phyloP scores from a whole-genome alignment of 2,113 vertebrate species.

The Recurvirostra avosetta region DNA sequence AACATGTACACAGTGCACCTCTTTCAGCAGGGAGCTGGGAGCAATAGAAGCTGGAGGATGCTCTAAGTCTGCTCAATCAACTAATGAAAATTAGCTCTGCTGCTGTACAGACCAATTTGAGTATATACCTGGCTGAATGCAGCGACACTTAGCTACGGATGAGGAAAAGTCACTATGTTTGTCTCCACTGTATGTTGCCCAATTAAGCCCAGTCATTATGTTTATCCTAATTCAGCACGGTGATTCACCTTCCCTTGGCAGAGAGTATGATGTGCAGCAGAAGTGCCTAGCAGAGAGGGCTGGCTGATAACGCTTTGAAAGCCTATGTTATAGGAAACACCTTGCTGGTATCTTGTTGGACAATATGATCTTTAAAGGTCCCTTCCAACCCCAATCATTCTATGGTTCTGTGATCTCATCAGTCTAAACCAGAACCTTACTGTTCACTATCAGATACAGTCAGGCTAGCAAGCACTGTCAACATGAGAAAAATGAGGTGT shows the following conservation, averaged over 20 bases:
- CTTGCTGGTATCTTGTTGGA: neutral
- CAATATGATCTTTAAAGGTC: rapidly evolving
- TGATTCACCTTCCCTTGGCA: neutral
- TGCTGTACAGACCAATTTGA: neutral
- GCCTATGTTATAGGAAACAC: neutral
- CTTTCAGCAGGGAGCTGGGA: neutral
- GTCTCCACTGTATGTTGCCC: neutral
- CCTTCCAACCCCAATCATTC: neutral
- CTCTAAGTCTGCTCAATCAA: neutral
- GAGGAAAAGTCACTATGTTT: neutral
- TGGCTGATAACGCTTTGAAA: neutral
- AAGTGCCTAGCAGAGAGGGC: neutral
- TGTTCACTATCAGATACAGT: neutral
- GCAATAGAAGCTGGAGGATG: neutral
- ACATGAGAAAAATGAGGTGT: neutral
- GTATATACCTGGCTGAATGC: neutral
- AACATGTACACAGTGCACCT: neutral
- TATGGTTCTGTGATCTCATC: neutral
- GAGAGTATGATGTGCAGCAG: neutral
- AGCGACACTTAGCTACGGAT: neutral
- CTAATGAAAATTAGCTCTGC: neutral
- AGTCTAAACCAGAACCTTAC: neutral
- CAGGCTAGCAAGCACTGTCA: neutral
- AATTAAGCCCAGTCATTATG: neutral
- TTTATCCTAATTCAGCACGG: neutral